Base-by-base conservation (phyloP, 2,888 invertebrate genomes). In the Agonopterix arenella region DNA sequence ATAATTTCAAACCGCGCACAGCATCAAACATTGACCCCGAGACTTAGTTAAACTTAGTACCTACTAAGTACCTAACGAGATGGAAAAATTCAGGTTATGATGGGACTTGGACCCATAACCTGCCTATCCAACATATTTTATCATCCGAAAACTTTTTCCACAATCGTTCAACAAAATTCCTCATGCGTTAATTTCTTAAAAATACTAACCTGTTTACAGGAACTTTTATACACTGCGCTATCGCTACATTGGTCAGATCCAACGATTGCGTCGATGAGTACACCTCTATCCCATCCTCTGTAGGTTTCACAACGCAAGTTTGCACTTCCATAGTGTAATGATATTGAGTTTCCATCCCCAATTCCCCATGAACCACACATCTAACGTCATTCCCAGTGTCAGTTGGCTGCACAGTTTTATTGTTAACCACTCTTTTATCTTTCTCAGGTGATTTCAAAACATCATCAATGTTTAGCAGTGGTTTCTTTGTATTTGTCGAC, bases 271-370 rank as follows among this genome's bases (percentile, higher is more conserved):
- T 78, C 0, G 92, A 64, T 0, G 91, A 72, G 65, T 88, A 90
- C 5, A 95, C 90, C 54, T 93, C 91, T 54, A 94, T 69, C 0
- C 93, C 93, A 68, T 94, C 93, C 68, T 95, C 95, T 1, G 80
- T 83, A 0, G 94, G 94, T 43, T 91, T 69, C 36, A 90, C 91
- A 2, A 92, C 84, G 63, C 91, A 91, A 0, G 85, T 84, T 48
- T 93, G 91, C 0, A 92, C 91, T 69, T 95, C 95, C 93, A 95
- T 93, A n/a, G 91, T 90, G 58, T 91, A 94, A 70, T 94, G 94
- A 66, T 93, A 94, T 64, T 95, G 95, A 11, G 84, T 46, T 40
- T 53, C 52, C 11, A 56, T 46, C 38, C 46, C 46, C 0, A 58
- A n/a, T 18, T 56, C 50, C 11, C 60, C 60, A 50, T 53, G 50